These are phyloP conservation scores for Dasyprocta punctata DNA, from an alignment of 2,113 vertebrate species.

Conservation along the genomic window DNA sequence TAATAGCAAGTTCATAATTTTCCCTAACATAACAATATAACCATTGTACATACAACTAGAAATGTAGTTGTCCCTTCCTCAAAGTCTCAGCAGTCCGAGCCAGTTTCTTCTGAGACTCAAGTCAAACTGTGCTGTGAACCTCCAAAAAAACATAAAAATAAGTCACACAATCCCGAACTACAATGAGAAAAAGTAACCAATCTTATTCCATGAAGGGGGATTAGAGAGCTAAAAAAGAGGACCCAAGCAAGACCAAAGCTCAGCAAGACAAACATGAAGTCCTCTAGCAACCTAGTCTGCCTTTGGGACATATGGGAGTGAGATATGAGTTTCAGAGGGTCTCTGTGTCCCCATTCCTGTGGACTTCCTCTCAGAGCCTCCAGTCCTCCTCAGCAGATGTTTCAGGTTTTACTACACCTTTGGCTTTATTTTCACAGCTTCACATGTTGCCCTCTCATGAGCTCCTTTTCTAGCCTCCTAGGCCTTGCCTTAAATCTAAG, in stretches of 20 bases:
- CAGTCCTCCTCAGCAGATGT: neutral
- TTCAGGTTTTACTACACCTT: neutral
- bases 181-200: neutral
- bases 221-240: neutral
- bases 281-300: neutral
- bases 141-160: neutral
- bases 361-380: neutral
- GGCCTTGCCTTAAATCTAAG: neutral
- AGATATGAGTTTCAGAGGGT: neutral
- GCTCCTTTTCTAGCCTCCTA: neutral
- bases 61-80: neutral
- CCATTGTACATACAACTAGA: neutral
- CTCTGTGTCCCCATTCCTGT: neutral
- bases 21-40: neutral
- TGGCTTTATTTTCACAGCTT: neutral
- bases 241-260: neutral
- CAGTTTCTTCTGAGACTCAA: neutral
- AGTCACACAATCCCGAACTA: neutral
- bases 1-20: neutral
- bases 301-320: neutral
- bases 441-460: neutral
- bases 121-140: neutral
- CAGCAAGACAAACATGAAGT: neutral
- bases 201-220: neutral
- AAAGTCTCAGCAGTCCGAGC: neutral